Percentiles rank a stretch among this genome's conserved stretches.
Conservation (phyloP, 2,888 invertebrate genomes). For the Physocephala rufipes region DNA sequence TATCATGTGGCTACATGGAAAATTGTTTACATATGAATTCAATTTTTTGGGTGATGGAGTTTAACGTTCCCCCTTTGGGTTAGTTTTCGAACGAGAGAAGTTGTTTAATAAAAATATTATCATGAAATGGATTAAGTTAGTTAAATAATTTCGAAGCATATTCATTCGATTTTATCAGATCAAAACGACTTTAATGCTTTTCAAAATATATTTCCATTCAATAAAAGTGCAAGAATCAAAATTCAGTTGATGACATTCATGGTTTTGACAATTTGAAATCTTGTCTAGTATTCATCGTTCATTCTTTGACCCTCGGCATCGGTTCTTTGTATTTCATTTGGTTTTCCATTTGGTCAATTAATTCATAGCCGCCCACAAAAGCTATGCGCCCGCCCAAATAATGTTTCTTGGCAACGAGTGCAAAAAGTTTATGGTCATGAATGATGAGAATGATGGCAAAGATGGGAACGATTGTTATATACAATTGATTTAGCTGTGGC, state of each 20-base stretch:
- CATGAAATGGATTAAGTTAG: too few species aligned
- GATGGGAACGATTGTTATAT: not conserved
- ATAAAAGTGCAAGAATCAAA: not conserved
- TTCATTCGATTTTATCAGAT: too few species aligned
- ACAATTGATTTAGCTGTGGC: not conserved
- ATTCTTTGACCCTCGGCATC: conserved; percentile 17
- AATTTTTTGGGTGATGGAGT: too few species aligned
- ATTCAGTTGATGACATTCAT: not conserved
- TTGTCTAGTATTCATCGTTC: not conserved
- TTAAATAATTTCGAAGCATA: too few species aligned
- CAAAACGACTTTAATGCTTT: too few species aligned
- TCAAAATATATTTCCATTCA: too few species aligned
- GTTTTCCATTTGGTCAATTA: conserved; percentile 29
- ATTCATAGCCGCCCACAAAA: conserved; percentile 12
- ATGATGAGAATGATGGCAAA: not conserved
- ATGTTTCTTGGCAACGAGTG: conserved; percentile 16
- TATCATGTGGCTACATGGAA: too few species aligned
- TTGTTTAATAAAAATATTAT: too few species aligned
- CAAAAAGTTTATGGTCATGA: not conserved
- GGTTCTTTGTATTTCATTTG: conserved; percentile 24
- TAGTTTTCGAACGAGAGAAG: too few species aligned
- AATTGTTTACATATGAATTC: too few species aligned
- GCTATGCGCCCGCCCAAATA: conserved; percentile 27
- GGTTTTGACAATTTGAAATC: not conserved
- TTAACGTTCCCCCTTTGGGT: too few species aligned